phyloP scores from a whole-genome alignment of 2,797 vertebrate species.

The Bryconaethiops microstoma region DNA sequence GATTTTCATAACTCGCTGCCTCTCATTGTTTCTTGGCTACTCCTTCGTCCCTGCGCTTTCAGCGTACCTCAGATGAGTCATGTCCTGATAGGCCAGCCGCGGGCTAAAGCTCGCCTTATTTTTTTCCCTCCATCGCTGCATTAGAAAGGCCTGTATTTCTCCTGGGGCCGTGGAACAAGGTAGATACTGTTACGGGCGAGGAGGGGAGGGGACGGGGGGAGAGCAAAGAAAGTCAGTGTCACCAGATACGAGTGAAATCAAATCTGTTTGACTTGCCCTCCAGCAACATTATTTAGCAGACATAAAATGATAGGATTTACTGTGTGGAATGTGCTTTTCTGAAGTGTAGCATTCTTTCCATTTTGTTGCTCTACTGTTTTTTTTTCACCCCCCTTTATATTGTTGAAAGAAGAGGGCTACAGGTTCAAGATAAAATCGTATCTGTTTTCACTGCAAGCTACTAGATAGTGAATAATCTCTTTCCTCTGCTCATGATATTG shows the following conservation, averaged over 20 bases:
- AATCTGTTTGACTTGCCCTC: slow-evolving; percentile 79
- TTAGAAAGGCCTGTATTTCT: slow-evolving; percentile 69
- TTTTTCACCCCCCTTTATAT: slow-evolving; percentile 5
- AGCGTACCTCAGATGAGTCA: slow-evolving; percentile 63
- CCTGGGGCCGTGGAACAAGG: slow-evolving; percentile 72
- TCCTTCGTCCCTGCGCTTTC: slow-evolving; percentile 38
- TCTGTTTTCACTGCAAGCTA: slow-evolving; percentile 28
- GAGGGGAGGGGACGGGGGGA: slow-evolving; percentile 57
- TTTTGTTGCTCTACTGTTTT: not conserved
- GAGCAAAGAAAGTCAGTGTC: slow-evolving; percentile 71
- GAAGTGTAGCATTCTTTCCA: slow-evolving; percentile 20
- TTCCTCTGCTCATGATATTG: slow-evolving; percentile 4
- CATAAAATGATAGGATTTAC: slow-evolving; percentile 69
- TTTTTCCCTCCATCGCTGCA: slow-evolving; percentile 57
- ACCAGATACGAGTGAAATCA: slow-evolving; percentile 82
- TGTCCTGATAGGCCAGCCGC: slow-evolving; percentile 65
- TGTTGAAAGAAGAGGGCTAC: slow-evolving; percentile 14
- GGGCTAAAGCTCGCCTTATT: slow-evolving; percentile 61
- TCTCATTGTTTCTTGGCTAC: slow-evolving; percentile 39
- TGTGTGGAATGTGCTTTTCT: slow-evolving; percentile 37
- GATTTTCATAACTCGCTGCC: slow-evolving; percentile 64
- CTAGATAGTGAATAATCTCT: slow-evolving; percentile 24
- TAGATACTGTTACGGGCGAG: slow-evolving; percentile 77
- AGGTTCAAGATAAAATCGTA: slow-evolving; percentile 23
- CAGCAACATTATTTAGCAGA: slow-evolving; percentile 71